Percentiles rank a stretch among this genome's conserved stretches.
Evolutionary conservation across 2,888 invertebrate species (phyloP).

Genomic region (Oxyteleia sp.): DNA sequence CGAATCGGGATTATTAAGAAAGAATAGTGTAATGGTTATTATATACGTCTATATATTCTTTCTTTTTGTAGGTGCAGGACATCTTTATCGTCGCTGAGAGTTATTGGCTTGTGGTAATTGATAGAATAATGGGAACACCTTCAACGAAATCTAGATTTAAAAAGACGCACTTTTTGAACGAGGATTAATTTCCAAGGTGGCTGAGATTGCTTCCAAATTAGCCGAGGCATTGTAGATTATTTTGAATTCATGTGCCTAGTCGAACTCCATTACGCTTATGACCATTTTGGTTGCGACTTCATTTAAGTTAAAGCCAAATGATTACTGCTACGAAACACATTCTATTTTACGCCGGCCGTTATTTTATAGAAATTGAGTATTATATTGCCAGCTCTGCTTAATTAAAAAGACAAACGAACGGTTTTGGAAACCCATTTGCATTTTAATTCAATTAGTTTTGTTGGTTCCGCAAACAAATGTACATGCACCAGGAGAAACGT

Average conservation of each 20-base stretch:
- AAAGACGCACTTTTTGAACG: not conserved
- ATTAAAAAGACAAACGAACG: no score
- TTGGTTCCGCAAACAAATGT: no score
- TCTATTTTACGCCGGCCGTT: constrained; percentile 2
- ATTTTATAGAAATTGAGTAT: constrained; percentile 6
- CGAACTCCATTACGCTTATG: constrained; percentile 6
- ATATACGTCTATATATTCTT: constrained; percentile 44
- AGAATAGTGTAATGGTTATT: constrained; percentile 39
- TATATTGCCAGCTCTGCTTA: no score
- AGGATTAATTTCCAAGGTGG: not conserved
- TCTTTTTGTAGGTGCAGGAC: not conserved
- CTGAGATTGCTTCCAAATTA: not conserved
- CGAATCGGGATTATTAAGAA: constrained; percentile 45
- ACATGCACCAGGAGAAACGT: no score
- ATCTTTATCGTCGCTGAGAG: constrained; percentile 25
- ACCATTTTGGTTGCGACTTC: constrained; percentile 9
- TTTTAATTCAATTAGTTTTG: not conserved
- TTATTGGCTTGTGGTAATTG: not conserved
- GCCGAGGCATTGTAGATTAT: constrained; percentile 9
- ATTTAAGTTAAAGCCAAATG: constrained; percentile 11
- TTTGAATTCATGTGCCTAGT: constrained; percentile 9
- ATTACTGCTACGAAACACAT: constrained; percentile 5
- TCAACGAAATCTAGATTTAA: not conserved
- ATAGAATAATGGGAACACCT: constrained; percentile 11
- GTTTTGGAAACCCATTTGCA: not conserved